A percentile compares a stretch with the other conserved stretches of the same genome.
These are phyloP conservation scores for Pteria penguin DNA, from an alignment of 2,888 invertebrate genomes.

Conservation along the genomic window DNA sequence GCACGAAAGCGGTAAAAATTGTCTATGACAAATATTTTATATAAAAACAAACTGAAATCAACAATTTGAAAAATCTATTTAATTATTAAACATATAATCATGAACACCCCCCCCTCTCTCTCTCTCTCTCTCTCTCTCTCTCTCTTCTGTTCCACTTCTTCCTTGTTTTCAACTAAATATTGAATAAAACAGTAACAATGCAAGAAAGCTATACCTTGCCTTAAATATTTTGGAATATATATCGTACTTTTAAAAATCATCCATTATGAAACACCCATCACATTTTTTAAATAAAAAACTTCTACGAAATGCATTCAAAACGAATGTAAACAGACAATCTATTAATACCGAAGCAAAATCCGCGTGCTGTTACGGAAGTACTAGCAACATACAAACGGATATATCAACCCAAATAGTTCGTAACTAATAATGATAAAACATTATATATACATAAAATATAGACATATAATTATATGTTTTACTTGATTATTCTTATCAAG, in stretches of 20 bases:
- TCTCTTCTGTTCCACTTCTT: too few relatives aligned
- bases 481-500: background rate
- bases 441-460: background rate
- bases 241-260: background rate
- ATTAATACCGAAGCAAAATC: background rate
- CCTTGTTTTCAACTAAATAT: too few relatives aligned
- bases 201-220: too few relatives aligned
- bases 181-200: too few relatives aligned
- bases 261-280: background rate
- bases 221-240: background rate
- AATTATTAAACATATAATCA: too few relatives aligned
- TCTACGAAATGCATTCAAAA: background rate
- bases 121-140: too few relatives aligned
- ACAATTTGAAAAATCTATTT: too few relatives aligned
- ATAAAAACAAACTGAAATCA: too few relatives aligned
- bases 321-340: background rate
- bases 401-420: slow-evolving; percentile 23
- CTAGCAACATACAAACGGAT: background rate
- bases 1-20: too few relatives aligned
- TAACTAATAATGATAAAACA: background rate
- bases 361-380: slow-evolving; percentile 31
- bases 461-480: background rate
- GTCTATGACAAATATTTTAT: too few relatives aligned
- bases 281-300: background rate
- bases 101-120: too few relatives aligned